A percentile compares a stretch with the other conserved stretches of the same genome.
These are phyloP conservation scores for Synergus itoensis DNA, from an alignment of 2,888 invertebrate species.

Conservation along the genomic window DNA sequence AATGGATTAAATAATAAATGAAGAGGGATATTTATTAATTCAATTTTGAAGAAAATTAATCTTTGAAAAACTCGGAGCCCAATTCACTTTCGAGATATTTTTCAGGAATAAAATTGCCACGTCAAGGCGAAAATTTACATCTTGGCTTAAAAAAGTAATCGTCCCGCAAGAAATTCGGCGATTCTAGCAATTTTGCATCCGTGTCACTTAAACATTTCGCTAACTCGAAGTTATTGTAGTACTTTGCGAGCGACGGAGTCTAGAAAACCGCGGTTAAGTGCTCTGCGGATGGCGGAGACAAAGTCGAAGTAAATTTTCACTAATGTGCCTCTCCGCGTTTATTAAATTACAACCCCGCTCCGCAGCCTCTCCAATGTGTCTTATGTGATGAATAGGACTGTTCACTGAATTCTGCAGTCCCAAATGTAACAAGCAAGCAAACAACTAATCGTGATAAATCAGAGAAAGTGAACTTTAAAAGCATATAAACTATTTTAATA, in stretches of 20 bases:
- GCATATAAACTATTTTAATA: background rate
- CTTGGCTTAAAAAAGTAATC: slow-evolving; percentile 20
- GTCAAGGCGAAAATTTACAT: background rate
- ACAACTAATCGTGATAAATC: background rate
- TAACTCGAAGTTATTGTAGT: slow-evolving; percentile 63
- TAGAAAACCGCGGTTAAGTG: slow-evolving; percentile 62
- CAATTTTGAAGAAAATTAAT: background rate
- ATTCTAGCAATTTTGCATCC: slow-evolving; percentile 45
- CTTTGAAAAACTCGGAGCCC: background rate
- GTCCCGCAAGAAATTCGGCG: slow-evolving; percentile 42
- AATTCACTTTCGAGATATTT: background rate
- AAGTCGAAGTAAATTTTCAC: slow-evolving; percentile 60
- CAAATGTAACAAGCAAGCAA: slow-evolving; percentile 57
- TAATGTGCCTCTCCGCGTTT: slow-evolving; percentile 58
- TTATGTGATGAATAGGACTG: slow-evolving; percentile 53
- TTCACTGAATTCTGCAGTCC: slow-evolving; percentile 46
- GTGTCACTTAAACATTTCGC: slow-evolving; percentile 54
- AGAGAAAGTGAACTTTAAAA: background rate
- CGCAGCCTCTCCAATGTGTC: slow-evolving; percentile 42
- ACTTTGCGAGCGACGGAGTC: slow-evolving; percentile 58
- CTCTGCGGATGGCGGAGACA: slow-evolving; percentile 56
- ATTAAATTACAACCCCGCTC: slow-evolving; percentile 57
- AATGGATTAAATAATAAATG: too few species aligned
- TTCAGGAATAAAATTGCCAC: background rate
- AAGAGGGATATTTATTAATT: too few species aligned